phyloP scores from a whole-genome alignment of 2,797 vertebrate species.

The Emydoidea blandingii region DNA sequence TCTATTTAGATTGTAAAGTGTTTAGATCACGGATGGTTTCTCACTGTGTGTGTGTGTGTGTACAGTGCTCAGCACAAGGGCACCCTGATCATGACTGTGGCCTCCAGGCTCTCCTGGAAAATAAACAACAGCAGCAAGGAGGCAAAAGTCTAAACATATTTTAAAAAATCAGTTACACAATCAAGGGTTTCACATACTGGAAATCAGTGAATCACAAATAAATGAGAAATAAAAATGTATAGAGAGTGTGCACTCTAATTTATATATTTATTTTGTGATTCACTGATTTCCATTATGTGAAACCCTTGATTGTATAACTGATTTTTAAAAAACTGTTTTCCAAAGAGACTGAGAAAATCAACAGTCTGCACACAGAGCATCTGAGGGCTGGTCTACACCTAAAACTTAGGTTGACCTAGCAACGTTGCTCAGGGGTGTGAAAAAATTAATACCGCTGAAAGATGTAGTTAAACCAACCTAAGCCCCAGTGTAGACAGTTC shows the following conservation, averaged over 20 bases:
- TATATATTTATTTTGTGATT: not conserved
- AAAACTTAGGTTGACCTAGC: not conserved
- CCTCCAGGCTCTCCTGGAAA: not conserved
- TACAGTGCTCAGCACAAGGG: not conserved
- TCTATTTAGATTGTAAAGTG: not conserved
- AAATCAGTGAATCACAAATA: not conserved
- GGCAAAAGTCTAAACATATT: not conserved
- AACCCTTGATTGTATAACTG: not conserved
- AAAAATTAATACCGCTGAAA: not conserved
- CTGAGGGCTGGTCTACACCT: not conserved
- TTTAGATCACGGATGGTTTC: not conserved
- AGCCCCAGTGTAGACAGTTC: not conserved
- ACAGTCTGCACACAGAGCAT: not conserved
- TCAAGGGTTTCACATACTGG: not conserved
- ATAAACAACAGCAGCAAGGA: not conserved
- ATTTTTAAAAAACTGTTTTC: not conserved
- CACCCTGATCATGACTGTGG: not conserved
- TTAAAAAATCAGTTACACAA: not conserved
- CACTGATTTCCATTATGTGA: not conserved
- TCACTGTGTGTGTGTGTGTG: not conserved
- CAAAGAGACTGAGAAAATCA: not conserved
- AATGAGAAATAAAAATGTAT: not conserved
- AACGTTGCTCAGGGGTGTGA: not conserved
- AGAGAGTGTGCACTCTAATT: not conserved
- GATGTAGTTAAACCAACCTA: not conserved